Evolutionary conservation across 2,113 vertebrate genomes (phyloP).

Genomic region (Micronisus gabar): DNA sequence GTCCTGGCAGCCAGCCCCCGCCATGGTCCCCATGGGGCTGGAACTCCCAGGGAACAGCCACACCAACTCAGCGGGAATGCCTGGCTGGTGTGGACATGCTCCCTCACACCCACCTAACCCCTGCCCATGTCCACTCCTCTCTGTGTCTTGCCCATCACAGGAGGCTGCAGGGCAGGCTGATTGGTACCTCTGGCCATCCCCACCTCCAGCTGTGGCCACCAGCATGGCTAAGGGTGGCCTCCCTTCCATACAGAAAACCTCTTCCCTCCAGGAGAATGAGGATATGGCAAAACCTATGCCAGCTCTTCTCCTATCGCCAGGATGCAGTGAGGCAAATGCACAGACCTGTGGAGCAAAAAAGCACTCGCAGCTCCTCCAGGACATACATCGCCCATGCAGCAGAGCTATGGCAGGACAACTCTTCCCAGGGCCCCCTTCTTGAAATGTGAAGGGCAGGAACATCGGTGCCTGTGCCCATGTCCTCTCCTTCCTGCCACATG

Average conservation of each 20-base stretch:
- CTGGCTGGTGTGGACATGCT: accelerated
- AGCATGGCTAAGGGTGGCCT: background rate
- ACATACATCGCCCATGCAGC: accelerated
- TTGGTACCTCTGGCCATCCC: background rate
- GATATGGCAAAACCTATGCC: background rate
- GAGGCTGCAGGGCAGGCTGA: background rate
- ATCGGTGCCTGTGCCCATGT: background rate
- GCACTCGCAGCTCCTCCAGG: background rate
- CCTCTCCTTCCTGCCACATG: background rate
- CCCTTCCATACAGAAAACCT: background rate
- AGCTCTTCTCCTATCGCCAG: background rate
- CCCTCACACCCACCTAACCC: background rate
- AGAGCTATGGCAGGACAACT: background rate
- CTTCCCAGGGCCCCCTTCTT: background rate
- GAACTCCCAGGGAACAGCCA: background rate
- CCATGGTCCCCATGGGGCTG: accelerated
- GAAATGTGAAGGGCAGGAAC: background rate
- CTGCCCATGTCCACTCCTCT: background rate
- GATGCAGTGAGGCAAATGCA: background rate
- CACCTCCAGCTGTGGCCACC: background rate
- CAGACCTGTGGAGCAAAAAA: background rate
- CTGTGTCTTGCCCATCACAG: background rate
- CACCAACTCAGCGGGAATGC: background rate
- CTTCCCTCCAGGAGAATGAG: background rate
- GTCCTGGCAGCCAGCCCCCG: accelerated